Evolutionary conservation across 2,888 invertebrate species (phyloP), one percentile per base, ranked within the genome.

Genomic region (Drosophila maculinotata): DNA sequence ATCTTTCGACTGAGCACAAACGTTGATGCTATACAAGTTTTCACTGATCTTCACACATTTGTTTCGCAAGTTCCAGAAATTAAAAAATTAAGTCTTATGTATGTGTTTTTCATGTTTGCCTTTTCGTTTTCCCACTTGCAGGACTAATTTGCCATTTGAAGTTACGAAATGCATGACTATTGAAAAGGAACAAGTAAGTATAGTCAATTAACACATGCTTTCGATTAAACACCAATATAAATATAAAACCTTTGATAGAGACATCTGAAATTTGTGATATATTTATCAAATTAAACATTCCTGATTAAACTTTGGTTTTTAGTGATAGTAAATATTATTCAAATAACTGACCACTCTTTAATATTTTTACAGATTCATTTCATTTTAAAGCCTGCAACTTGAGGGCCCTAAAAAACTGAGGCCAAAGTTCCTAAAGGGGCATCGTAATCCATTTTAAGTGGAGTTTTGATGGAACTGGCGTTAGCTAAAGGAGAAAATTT

Each of bases 1-100:
- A 90, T 90, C 90, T 90, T 91, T 91, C 90, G 90, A 80, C 90
- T 90, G 90, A 88, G 2, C 47, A 86, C 36, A 73, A 53, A 66
- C 71, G 49, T 84, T 90, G 89, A 88, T 90, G 89, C 36, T 54
- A 69, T 59, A 79, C 39, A 80, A 77, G 76, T 84, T 73, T 72
- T 69, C 41, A 76, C 89, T 89, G 89, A 89, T 68, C n/a, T 9
- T n/a, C n/a, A n/a, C n/a, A n/a, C n/a, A n/a, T 69, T 58, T 76
- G 47, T n/a, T n/a, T n/a, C n/a, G n/a, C n/a, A n/a, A n/a, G n/a
- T n/a, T n/a, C n/a, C n/a, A n/a, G n/a, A n/a, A n/a, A n/a, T n/a
- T n/a, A n/a, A n/a, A n/a, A n/a, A n/a, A n/a, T n/a, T n/a, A n/a
- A n/a, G n/a, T n/a, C n/a, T n/a, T n/a, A n/a, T n/a, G n/a, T n/a